These are phyloP conservation scores for Diuraphis noxia DNA, from an alignment of 1,140 invertebrate genomes.

Conservation along the genomic window DNA sequence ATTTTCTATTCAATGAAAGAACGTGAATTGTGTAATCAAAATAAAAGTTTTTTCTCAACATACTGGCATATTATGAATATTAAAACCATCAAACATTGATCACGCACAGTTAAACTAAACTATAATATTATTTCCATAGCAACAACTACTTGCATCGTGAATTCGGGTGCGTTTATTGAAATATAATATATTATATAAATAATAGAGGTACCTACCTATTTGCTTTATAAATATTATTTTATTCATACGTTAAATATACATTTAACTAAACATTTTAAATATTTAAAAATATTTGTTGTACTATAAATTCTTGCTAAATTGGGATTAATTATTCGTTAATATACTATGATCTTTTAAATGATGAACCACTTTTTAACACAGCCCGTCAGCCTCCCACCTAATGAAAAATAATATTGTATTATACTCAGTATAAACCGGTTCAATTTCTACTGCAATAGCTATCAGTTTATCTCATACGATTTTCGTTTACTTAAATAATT, in stretches of 20 bases:
- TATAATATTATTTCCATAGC: conserved; percentile 24
- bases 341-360: neutral
- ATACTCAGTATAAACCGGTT: neutral
- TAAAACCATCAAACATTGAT: conserved; percentile 19
- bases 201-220: neutral
- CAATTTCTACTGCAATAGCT: neutral
- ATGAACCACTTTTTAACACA: neutral
- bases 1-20: neutral
- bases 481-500: neutral
- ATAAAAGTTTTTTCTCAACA: neutral
- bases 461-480: neutral
- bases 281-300: neutral
- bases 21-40: neutral
- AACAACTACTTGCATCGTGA: neutral
- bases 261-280: neutral
- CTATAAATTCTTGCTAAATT: neutral
- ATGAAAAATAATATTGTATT: neutral
- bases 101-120: conserved; percentile 2
- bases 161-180: neutral
- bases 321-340: neutral
- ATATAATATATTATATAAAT: no score
- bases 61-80: neutral
- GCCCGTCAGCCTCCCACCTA: neutral
- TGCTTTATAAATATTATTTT: neutral
- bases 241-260: neutral